A percentile compares a stretch with the other conserved stretches of the same genome.
Conservation (phyloP, 2,797 vertebrate genomes). For the Moxostoma hubbsi region DNA sequence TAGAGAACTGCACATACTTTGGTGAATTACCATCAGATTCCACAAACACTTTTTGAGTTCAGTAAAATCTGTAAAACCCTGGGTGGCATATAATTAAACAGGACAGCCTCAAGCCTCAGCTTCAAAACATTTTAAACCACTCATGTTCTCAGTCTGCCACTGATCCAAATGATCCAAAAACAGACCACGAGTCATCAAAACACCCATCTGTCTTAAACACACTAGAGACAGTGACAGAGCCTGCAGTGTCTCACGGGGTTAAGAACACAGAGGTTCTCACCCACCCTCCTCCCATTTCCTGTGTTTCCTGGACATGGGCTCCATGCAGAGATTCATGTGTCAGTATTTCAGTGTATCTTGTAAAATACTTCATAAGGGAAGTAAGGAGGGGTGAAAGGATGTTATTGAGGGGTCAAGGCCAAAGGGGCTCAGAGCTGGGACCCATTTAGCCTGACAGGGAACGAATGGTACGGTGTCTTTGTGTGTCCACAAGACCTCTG, state of each 20-base stretch:
- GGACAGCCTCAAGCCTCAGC: background rate
- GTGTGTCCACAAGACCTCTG: background rate
- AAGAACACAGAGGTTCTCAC: slow-evolving; percentile 12
- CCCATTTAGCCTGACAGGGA: slow-evolving; percentile 22
- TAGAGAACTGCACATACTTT: no score
- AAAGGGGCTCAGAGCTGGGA: background rate
- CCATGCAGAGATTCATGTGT: slow-evolving; percentile 21
- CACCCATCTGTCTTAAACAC: background rate
- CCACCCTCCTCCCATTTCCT: slow-evolving; percentile 37
- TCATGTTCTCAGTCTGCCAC: background rate
- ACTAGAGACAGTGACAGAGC: background rate
- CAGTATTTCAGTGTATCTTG: slow-evolving; percentile 26
- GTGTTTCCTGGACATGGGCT: background rate
- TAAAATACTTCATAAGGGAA: background rate
- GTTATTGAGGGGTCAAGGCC: slow-evolving; percentile 11
- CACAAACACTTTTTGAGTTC: no score
- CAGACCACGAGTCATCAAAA: slow-evolving; percentile 4
- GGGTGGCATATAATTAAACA: no score
- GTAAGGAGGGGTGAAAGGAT: background rate
- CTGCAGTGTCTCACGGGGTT: slow-evolving; percentile 15
- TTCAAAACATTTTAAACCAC: background rate
- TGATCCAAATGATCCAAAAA: background rate
- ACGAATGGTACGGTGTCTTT: background rate
- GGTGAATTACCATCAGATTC: no score
- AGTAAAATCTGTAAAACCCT: no score